Evolutionary conservation across 2,113 vertebrate genomes (phyloP).

Genomic region (Lota lota): DNA sequence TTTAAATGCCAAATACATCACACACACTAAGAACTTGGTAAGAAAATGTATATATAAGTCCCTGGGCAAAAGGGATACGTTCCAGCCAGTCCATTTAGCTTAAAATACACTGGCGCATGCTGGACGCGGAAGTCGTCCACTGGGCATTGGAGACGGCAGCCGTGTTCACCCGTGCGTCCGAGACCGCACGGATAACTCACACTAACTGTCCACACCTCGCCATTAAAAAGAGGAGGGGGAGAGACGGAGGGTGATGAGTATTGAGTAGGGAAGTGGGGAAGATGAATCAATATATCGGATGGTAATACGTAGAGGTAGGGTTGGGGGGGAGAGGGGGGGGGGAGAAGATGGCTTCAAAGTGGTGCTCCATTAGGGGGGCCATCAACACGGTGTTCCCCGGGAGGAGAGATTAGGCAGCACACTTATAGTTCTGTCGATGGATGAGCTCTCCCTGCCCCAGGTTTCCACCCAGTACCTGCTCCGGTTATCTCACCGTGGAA

Average conservation of each 20-base stretch:
- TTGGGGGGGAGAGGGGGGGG: conserved; percentile 28
- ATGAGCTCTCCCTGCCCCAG: conserved; percentile 14
- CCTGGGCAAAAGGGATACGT: conserved; percentile 57
- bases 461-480: too few species aligned
- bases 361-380: conserved; percentile 40
- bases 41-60: conserved; percentile 63
- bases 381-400: conserved; percentile 29
- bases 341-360: conserved; percentile 27
- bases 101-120: conserved; percentile 56
- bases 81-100: conserved; percentile 62
- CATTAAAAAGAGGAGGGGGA: conserved; percentile 41
- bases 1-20: conserved; percentile 65
- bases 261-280: conserved; percentile 32
- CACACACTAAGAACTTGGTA: conserved; percentile 68
- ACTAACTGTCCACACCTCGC: conserved; percentile 56
- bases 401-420: conserved; percentile 30
- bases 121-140: conserved; percentile 63
- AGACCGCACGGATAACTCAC: conserved; percentile 58
- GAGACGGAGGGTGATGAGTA: conserved; percentile 28
- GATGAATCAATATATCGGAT: conserved; percentile 66
- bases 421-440: conserved; percentile 27
- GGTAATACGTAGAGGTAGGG: conserved; percentile 29
- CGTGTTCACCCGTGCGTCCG: conserved; percentile 42
- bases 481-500: too few species aligned
- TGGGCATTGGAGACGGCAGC: conserved; percentile 49